Conservation (phyloP, 2,888 invertebrate species). For the Philopedon plagiatum region DNA sequence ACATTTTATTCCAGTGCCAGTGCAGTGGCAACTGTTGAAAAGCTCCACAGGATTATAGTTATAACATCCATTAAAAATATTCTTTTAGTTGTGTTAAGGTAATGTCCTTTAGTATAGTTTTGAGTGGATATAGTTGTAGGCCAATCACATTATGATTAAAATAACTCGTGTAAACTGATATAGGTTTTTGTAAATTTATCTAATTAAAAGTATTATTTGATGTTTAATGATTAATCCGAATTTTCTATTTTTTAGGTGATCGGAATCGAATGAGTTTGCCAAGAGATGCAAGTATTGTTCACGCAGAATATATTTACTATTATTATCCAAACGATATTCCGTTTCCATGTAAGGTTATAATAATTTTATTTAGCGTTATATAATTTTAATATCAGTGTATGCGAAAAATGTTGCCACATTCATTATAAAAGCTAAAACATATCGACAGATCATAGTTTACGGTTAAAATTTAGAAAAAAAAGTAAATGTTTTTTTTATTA, state of each 20-base stretch:
- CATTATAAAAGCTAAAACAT: no score
- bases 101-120: not conserved
- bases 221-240: not conserved
- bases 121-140: not conserved
- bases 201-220: not conserved
- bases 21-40: no score
- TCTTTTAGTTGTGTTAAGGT: not conserved
- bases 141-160: not conserved
- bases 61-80: no score
- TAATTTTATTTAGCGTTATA: conserved; percentile 52
- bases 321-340: conserved; percentile 94
- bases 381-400: not conserved
- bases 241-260: conserved; percentile 71
- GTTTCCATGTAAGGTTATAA: conserved; percentile 90
- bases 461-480: no score
- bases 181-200: not conserved
- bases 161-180: not conserved
- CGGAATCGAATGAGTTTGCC: conserved; percentile 87
- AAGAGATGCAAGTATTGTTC: conserved; percentile 91
- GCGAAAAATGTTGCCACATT: no score
- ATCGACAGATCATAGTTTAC: no score
- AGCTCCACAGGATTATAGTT: no score
- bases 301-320: conserved; percentile 96
- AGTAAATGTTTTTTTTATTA: no score
- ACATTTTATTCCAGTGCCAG: no score